A percentile compares a stretch with the other conserved stretches of the same genome.
These are phyloP conservation scores for Chaetops frenatus DNA, from an alignment of 2,113 vertebrate genomes.

Conservation along the genomic window DNA sequence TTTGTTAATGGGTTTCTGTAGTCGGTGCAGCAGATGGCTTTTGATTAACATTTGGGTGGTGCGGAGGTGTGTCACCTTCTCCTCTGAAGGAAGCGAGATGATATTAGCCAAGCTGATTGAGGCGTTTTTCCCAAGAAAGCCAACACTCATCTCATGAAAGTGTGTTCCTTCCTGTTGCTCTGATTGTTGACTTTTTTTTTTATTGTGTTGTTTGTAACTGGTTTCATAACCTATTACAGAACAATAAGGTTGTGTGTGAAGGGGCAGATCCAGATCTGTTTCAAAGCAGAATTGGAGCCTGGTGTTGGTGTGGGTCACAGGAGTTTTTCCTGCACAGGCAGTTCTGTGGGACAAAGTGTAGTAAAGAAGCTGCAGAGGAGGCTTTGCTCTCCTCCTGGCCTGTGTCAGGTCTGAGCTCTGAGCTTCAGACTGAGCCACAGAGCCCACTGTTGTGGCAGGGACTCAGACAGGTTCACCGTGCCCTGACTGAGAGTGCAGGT, in stretches of 20 bases:
- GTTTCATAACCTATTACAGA: neutral
- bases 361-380: neutral
- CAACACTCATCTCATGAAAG: accelerated
- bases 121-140: neutral
- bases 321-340: neutral
- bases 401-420: neutral
- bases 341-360: neutral
- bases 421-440: neutral
- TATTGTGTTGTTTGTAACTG: neutral
- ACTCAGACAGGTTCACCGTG: accelerated
- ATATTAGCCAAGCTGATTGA: neutral
- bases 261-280: neutral
- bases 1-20: neutral
- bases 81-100: neutral
- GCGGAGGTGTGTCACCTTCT: neutral
- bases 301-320: neutral
- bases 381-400: neutral
- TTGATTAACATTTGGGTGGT: neutral
- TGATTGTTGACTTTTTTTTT: neutral
- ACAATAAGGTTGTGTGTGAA: neutral
- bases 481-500: neutral
- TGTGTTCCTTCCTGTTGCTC: neutral
- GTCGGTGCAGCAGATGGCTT: neutral
- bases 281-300: neutral
- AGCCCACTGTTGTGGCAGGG: neutral